These are phyloP conservation scores for Semaprochilodus insignis DNA, from an alignment of 2,797 vertebrate species.

Conservation along the genomic window DNA sequence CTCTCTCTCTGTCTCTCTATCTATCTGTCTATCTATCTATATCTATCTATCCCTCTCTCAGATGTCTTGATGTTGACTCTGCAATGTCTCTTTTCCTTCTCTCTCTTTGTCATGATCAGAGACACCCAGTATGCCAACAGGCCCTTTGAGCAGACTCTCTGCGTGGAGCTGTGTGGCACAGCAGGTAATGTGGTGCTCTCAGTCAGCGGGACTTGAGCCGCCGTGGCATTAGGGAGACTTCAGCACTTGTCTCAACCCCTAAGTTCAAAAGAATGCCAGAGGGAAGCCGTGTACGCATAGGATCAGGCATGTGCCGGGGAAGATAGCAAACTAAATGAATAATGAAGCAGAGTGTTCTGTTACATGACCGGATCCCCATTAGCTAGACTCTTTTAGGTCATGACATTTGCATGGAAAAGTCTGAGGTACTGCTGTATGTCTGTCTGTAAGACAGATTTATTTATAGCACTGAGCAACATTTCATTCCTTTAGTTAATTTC, in stretches of 20 bases:
- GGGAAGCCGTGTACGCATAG: constrained; percentile 21
- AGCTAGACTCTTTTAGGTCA: constrained; percentile 1
- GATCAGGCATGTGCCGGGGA: constrained; percentile 2
- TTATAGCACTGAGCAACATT: neutral
- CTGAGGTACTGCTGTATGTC: constrained; percentile 1
- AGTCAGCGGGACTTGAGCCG: constrained; percentile 20
- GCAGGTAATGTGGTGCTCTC: constrained; percentile 86
- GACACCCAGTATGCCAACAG: constrained; percentile 86
- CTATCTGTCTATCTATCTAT: constrained; percentile 33
- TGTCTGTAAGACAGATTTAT: neutral
- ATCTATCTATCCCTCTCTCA: constrained; percentile 15
- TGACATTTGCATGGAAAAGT: constrained; percentile 28
- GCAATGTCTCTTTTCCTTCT: constrained; percentile 47
- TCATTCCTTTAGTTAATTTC: no score
- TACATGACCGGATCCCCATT: constrained; percentile 6
- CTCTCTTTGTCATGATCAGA: constrained; percentile 69
- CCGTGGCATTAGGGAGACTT: constrained; percentile 11
- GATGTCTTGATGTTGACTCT: constrained; percentile 37
- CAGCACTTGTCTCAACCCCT: constrained; percentile 6
- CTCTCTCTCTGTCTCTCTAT: constrained; percentile 50
- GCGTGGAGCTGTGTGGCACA: constrained; percentile 95
- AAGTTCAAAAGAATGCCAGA: constrained; percentile 26
- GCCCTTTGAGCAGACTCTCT: constrained; percentile 90
- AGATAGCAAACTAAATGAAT: constrained; percentile 20
- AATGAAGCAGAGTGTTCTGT: constrained; percentile 23